Percentiles rank a stretch among this genome's conserved stretches.
Conservation (phyloP, 2,888 invertebrate genomes). For the Caenorhabditis sp. region DNA sequence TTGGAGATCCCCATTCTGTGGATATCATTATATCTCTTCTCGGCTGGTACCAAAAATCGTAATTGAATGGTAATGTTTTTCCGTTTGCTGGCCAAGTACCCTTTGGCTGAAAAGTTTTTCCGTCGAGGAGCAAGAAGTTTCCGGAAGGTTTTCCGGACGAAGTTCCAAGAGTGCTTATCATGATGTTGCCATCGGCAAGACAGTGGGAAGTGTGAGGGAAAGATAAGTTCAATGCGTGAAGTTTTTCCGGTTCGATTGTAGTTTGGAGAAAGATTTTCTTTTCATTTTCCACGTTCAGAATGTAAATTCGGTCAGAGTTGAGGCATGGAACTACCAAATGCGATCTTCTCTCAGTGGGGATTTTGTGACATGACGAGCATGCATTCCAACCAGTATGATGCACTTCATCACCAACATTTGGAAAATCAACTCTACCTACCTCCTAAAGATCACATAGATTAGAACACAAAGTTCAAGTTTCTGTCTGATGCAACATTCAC, state of each 20-base stretch:
- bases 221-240: constrained; percentile 89
- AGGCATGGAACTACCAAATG: constrained; percentile 91
- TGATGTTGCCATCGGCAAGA: constrained; percentile 92
- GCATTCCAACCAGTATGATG: constrained; percentile 98
- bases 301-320: constrained; percentile 90
- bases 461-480: not conserved
- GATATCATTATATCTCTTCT: constrained; percentile 93
- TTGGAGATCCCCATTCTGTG: constrained; percentile 93
- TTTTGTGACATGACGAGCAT: constrained; percentile 91
- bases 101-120: constrained; percentile 89
- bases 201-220: constrained; percentile 96
- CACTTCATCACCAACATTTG: constrained; percentile 90
- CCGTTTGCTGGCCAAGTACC: constrained; percentile 84
- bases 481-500: not conserved
- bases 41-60: constrained; percentile 86
- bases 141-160: constrained; percentile 21
- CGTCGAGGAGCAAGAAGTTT: constrained; percentile 92
- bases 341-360: constrained; percentile 85
- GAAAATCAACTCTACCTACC: constrained; percentile 91
- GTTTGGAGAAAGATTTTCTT: constrained; percentile 73
- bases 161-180: constrained; percentile 92
- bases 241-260: constrained; percentile 90
- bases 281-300: constrained; percentile 87
- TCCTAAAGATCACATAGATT: constrained; percentile 86
- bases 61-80: constrained; percentile 90